Percentiles rank a stretch among this genome's conserved stretches.
phyloP scores from a whole-genome alignment of 2,888 invertebrate species.

The Agriotes lineatus region DNA sequence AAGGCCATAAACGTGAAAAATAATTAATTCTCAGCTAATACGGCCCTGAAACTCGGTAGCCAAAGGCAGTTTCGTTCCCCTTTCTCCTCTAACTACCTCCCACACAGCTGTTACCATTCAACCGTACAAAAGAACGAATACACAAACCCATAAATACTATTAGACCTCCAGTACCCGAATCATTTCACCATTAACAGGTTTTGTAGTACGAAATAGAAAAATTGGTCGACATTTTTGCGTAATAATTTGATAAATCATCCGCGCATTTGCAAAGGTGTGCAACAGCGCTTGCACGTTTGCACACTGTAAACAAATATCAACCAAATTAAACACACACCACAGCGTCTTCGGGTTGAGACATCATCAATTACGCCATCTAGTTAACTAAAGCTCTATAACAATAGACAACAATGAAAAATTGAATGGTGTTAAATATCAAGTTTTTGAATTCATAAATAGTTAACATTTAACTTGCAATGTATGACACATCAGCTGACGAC shows the following conservation, averaged over 20 bases:
- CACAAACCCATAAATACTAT: slow-evolving; percentile 21
- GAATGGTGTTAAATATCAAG: too few species aligned
- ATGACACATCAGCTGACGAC: too few species aligned
- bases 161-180: slow-evolving; percentile 10
- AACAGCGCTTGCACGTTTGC: too few species aligned
- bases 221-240: background rate
- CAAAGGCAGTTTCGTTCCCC: slow-evolving; percentile 16
- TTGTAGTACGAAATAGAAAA: background rate
- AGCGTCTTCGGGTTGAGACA: too few species aligned
- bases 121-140: slow-evolving; percentile 21
- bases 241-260: background rate
- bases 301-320: too few species aligned
- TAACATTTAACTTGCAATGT: too few species aligned
- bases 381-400: too few species aligned
- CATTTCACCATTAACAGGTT: slow-evolving; percentile 17
- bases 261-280: too few species aligned
- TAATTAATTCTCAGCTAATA: slow-evolving; percentile 19
- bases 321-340: too few species aligned
- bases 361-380: too few species aligned
- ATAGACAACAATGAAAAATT: too few species aligned
- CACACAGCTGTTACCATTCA: slow-evolving; percentile 30
- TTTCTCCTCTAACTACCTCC: slow-evolving; percentile 23
- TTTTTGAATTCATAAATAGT: too few species aligned
- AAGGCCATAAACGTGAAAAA: slow-evolving; percentile 6
- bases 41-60: slow-evolving; percentile 22